phyloP scores from a whole-genome alignment of 2,797 vertebrate species.

The Brotula barbata region DNA sequence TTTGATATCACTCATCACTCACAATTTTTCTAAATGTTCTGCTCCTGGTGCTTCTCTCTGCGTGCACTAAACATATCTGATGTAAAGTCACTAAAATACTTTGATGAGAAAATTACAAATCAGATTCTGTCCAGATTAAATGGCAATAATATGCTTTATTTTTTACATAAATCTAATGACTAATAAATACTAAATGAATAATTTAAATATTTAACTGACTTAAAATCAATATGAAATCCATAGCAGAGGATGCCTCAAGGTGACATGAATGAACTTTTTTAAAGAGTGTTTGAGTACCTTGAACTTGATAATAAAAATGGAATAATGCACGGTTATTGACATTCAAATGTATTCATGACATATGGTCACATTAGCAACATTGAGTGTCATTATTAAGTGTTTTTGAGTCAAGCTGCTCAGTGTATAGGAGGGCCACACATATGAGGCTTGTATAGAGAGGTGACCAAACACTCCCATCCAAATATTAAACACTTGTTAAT shows the following conservation, averaged over 20 bases:
- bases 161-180: not conserved
- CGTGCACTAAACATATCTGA: not conserved
- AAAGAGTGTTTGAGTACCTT: conserved; percentile 29
- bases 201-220: conserved; percentile 15
- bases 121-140: not conserved
- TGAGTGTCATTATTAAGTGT: conserved; percentile 57
- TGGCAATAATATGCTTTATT: not conserved
- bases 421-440: conserved; percentile 46
- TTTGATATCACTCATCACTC: no score
- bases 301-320: conserved; percentile 29
- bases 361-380: conserved; percentile 57
- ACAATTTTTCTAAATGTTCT: not conserved
- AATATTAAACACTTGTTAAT: conserved; percentile 90
- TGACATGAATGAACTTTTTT: conserved; percentile 24
- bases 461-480: conserved; percentile 80
- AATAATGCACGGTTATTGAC: conserved; percentile 42
- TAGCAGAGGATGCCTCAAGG: not conserved
- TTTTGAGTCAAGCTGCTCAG: conserved; percentile 26
- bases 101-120: not conserved
- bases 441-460: conserved; percentile 48
- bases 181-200: not conserved
- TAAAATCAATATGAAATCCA: not conserved
- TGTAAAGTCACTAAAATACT: not conserved
- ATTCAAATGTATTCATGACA: conserved; percentile 61
- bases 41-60: not conserved